phyloP scores from a whole-genome alignment of 2,113 vertebrate species.

The Bagarius yarrelli region DNA sequence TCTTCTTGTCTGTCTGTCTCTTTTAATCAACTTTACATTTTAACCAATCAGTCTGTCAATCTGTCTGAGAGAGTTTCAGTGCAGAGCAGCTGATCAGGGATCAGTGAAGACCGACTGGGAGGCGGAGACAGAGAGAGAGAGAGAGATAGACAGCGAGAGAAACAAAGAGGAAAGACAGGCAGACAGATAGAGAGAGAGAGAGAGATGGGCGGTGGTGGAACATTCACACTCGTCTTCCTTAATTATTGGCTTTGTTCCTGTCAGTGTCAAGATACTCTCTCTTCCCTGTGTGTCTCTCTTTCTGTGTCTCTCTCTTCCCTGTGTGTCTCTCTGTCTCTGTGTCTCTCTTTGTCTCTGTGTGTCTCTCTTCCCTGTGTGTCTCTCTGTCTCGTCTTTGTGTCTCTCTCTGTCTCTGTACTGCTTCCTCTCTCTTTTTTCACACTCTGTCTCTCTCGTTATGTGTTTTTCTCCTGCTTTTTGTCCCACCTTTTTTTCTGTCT shows the following conservation, averaged over 20 bases:
- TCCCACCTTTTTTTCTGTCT: background rate
- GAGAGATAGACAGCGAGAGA: no score
- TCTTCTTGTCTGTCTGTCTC: no score
- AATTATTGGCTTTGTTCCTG: conserved; percentile 68
- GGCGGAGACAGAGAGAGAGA: no score
- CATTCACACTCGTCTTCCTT: conserved; percentile 60
- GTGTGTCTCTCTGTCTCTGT: background rate
- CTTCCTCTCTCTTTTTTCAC: background rate
- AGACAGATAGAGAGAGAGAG: no score
- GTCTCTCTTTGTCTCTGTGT: no score
- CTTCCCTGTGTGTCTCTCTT: conserved; percentile 7
- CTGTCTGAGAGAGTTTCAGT: no score
- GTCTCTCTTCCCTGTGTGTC: conserved; percentile 19
- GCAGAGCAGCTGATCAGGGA: no score
- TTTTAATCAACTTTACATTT: no score
- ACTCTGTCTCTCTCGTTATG: background rate
- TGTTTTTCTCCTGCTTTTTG: no score
- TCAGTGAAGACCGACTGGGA: no score
- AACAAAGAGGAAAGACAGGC: no score
- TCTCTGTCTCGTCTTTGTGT: background rate
- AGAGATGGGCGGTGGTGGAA: conserved; percentile 47
- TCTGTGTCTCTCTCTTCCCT: background rate
- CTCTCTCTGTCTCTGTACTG: background rate
- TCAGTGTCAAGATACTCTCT: conserved; percentile 48
- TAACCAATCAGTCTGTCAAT: no score